Evolutionary conservation across 2,797 vertebrate genomes (phyloP).

Genomic region (Sebastes glaucus): DNA sequence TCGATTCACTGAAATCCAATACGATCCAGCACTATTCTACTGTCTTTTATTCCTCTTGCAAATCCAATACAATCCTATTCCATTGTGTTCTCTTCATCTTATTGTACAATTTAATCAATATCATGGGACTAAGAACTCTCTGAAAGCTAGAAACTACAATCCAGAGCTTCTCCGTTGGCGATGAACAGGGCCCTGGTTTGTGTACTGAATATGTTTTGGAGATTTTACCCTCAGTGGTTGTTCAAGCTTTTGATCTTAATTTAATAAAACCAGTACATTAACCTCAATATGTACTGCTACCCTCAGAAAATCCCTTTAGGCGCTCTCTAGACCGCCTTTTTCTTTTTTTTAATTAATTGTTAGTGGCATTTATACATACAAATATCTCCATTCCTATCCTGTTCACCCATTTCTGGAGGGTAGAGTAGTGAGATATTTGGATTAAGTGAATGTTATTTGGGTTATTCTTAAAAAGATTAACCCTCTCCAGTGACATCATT

Average conservation of each 20-base stretch:
- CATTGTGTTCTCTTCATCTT: not conserved
- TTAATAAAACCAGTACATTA: conserved; percentile 52
- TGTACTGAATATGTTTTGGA: conserved; percentile 17
- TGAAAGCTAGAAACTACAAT: not conserved
- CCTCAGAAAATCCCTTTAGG: conserved; percentile 36
- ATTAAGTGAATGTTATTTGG: conserved; percentile 17
- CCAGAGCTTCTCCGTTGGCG: not conserved
- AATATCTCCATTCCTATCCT: conserved; percentile 35
- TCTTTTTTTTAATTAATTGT: not conserved
- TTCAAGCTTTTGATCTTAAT: conserved; percentile 48
- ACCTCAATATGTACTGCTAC: conserved; percentile 40
- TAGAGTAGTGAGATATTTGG: conserved; percentile 11
- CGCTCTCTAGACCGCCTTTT: not conserved
- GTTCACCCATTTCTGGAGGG: conserved; percentile 41
- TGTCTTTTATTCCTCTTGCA: conserved; percentile 1
- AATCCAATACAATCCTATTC: not conserved
- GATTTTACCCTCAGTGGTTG: conserved; percentile 19
- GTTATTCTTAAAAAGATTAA: conserved; percentile 18
- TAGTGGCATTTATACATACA: not conserved
- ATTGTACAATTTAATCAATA: conserved; percentile 13
- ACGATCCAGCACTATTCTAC: not conserved
- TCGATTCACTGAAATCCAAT: conserved; percentile 24
- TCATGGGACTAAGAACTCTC: not conserved
- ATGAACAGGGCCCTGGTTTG: not conserved
- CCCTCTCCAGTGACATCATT: conserved; percentile 31